Conservation (phyloP, 2,888 invertebrate genomes). For the Eledona agricola region DNA sequence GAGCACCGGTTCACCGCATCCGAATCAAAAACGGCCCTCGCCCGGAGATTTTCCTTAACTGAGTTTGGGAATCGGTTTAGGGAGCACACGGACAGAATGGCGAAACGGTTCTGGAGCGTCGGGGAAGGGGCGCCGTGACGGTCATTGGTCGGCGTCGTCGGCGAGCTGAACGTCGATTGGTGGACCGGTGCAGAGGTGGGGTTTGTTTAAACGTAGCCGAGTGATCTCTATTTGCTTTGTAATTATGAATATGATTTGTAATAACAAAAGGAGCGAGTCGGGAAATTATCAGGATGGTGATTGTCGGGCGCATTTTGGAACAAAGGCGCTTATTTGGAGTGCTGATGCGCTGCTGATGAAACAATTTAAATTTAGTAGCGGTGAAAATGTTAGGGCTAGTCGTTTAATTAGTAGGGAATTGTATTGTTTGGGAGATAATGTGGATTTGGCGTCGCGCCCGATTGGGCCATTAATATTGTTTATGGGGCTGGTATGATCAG, state of each 20-base stretch:
- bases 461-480: constrained; percentile 36
- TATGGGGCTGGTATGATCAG: constrained; percentile 19
- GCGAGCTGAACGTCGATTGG: constrained; percentile 40
- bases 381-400: constrained; percentile 56
- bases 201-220: constrained; percentile 48
- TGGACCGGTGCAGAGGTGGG: constrained; percentile 39
- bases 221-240: constrained; percentile 61
- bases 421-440: constrained; percentile 46
- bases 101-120: too few species aligned
- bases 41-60: constrained; percentile 47
- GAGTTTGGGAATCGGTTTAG: constrained; percentile 42
- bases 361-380: constrained; percentile 62
- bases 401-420: constrained; percentile 55
- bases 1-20: constrained; percentile 15
- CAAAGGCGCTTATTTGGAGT: constrained; percentile 60
- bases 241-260: constrained; percentile 65
- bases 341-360: constrained; percentile 59
- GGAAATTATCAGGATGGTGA: constrained; percentile 61
- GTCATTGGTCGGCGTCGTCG: constrained; percentile 46
- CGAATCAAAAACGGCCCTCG: too few species aligned
- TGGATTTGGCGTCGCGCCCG: constrained; percentile 41
- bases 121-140: constrained; percentile 41
- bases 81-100: constrained; percentile 49
- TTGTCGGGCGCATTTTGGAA: constrained; percentile 58
- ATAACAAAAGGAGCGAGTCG: constrained; percentile 60